Evolutionary conservation across 2,113 vertebrate species (phyloP).

Genomic region (Euleptes europaea): DNA sequence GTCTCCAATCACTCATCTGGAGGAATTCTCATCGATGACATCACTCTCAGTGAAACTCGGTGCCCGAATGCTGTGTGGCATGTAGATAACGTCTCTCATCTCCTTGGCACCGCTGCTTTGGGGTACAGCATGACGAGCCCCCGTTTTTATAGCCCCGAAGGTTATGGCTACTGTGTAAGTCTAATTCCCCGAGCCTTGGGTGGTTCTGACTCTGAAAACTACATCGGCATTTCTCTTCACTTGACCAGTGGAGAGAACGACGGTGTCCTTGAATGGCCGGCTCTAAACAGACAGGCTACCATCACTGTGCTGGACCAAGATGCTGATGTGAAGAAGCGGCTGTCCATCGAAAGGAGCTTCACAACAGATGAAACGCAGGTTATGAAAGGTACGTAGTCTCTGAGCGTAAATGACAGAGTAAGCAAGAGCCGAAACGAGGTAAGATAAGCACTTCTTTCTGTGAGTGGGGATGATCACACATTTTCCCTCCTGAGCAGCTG

Average conservation of each 20-base stretch:
- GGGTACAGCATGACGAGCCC: constrained; percentile 71
- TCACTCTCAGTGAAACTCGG: constrained; percentile 82
- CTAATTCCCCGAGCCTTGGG: constrained; percentile 55
- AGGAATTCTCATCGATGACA: constrained; percentile 86
- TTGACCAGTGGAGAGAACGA: constrained; percentile 87
- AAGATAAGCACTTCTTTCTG: not conserved
- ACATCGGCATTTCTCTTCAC: constrained; percentile 79
- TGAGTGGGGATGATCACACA: not conserved
- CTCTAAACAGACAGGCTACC: constrained; percentile 79
- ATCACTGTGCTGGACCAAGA: constrained; percentile 89
- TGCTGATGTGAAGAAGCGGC: constrained; percentile 78
- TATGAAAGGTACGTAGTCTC: not conserved
- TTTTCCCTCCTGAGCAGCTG: not conserved
- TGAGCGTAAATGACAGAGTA: too few species aligned
- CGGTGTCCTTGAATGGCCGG: constrained; percentile 86
- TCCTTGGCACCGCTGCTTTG: constrained; percentile 56
- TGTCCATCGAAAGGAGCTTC: constrained; percentile 85
- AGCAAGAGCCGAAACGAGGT: not conserved
- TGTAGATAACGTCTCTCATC: constrained; percentile 78
- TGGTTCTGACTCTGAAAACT: constrained; percentile 45
- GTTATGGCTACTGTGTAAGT: constrained; percentile 80
- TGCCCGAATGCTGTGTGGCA: constrained; percentile 87
- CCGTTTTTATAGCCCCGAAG: constrained; percentile 86
- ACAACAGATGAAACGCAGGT: constrained; percentile 70
- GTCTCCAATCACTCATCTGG: constrained; percentile 70